Conservation (phyloP, 2,888 invertebrate genomes). For the Ennomos quercinarius region DNA sequence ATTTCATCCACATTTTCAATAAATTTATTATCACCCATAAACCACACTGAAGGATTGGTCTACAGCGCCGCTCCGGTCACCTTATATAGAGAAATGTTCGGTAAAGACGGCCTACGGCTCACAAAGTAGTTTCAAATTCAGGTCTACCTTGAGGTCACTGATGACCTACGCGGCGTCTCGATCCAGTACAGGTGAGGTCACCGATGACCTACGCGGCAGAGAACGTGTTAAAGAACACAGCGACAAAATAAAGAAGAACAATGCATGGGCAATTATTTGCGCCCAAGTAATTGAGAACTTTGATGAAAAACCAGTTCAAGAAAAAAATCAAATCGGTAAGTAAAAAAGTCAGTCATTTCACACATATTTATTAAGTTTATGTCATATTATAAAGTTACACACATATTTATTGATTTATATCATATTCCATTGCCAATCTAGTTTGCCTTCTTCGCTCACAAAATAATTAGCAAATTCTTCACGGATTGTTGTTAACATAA, state of each 20-base stretch:
- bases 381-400: slow-evolving; percentile 16
- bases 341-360: slow-evolving; percentile 26
- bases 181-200: too few relatives aligned
- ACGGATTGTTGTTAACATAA: slow-evolving; percentile 42
- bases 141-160: too few relatives aligned
- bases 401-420: slow-evolving; percentile 39
- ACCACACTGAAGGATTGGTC: too few relatives aligned
- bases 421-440: slow-evolving; percentile 45
- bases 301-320: slow-evolving; percentile 39
- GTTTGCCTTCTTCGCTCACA: slow-evolving; percentile 45
- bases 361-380: slow-evolving; percentile 30
- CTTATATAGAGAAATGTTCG: too few relatives aligned
- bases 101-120: too few relatives aligned
- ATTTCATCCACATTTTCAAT: too few relatives aligned
- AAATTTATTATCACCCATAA: too few relatives aligned
- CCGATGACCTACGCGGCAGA: too few relatives aligned
- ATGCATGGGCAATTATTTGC: slow-evolving; percentile 44
- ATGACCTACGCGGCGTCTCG: too few relatives aligned
- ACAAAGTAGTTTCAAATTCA: too few relatives aligned
- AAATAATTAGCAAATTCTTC: slow-evolving; percentile 46
- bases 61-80: too few relatives aligned
- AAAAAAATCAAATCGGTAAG: slow-evolving; percentile 38
- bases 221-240: slow-evolving; percentile 41
- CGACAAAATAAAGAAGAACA: slow-evolving; percentile 43
- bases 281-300: slow-evolving; percentile 42